These are phyloP conservation scores for Achroia grisella DNA, from an alignment of 1,140 invertebrate species.

Conservation along the genomic window DNA sequence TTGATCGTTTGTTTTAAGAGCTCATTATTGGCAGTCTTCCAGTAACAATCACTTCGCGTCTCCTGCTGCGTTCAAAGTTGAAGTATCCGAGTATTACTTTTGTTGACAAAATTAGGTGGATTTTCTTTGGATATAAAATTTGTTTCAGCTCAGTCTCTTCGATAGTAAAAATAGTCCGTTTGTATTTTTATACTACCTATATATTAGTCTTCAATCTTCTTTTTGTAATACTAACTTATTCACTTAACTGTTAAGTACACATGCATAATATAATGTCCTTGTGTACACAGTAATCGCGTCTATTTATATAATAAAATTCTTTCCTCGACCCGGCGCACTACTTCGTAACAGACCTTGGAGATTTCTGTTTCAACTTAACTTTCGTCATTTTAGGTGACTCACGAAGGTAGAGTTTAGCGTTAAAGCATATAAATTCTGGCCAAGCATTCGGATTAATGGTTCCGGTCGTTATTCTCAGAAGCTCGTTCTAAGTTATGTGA, in stretches of 20 bases:
- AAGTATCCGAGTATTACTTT: no score
- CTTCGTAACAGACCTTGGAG: constrained; percentile 33
- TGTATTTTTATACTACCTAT: no score
- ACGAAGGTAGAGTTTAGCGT: constrained; percentile 23
- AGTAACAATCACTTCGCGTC: background rate
- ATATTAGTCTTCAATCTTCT: no score
- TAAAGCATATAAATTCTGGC: constrained; percentile 26
- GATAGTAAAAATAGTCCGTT: background rate
- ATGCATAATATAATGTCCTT: constrained; percentile 8
- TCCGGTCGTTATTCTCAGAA: constrained; percentile 29
- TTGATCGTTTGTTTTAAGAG: no score
- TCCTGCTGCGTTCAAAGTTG: no score
- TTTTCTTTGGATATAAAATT: no score
- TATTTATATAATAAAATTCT: constrained; percentile 34
- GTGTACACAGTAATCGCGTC: constrained; percentile 18
- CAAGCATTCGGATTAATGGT: constrained; percentile 30
- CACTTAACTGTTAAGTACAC: background rate
- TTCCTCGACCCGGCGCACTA: constrained; percentile 44
- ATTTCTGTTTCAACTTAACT: constrained; percentile 64
- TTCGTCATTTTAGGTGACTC: constrained; percentile 71
- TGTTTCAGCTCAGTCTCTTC: constrained; percentile 19
- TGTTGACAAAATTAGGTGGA: no score
- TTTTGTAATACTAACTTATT: no score
- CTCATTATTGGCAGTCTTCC: background rate
- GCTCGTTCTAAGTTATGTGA: background rate